Evolutionary conservation across 2,113 vertebrate species (phyloP).

Genomic region (Panthera leo): DNA sequence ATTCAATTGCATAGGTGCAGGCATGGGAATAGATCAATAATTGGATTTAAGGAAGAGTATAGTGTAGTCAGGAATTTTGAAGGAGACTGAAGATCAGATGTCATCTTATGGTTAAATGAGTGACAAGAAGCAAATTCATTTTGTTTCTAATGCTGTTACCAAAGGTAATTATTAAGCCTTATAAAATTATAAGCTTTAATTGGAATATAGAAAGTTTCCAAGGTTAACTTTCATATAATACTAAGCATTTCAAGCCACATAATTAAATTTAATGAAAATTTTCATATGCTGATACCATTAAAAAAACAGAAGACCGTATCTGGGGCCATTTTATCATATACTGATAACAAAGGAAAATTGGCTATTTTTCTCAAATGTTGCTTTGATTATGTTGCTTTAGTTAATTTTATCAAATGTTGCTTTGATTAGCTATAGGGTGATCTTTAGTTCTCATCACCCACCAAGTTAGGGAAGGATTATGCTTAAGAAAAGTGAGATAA

Average conservation of each 20-base stretch:
- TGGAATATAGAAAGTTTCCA: neutral
- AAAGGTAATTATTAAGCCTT: neutral
- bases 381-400: neutral
- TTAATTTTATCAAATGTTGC: neutral
- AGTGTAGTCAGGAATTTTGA: neutral
- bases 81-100: neutral
- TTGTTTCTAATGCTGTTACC: neutral
- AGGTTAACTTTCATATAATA: neutral
- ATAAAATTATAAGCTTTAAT: neutral
- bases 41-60: neutral
- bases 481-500: neutral
- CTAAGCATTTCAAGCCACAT: neutral
- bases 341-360: neutral
- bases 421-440: neutral
- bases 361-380: neutral
- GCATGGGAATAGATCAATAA: neutral
- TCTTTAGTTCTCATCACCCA: neutral
- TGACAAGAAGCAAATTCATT: neutral
- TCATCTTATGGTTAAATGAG: neutral
- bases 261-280: slow-evolving; percentile 29
- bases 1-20: neutral
- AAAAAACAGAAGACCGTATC: neutral
- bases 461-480: slow-evolving; percentile 15
- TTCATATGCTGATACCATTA: neutral
- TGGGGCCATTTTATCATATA: neutral